Base-by-base conservation (phyloP, 2,888 invertebrate genomes). In the Drosophila lacicola region DNA sequence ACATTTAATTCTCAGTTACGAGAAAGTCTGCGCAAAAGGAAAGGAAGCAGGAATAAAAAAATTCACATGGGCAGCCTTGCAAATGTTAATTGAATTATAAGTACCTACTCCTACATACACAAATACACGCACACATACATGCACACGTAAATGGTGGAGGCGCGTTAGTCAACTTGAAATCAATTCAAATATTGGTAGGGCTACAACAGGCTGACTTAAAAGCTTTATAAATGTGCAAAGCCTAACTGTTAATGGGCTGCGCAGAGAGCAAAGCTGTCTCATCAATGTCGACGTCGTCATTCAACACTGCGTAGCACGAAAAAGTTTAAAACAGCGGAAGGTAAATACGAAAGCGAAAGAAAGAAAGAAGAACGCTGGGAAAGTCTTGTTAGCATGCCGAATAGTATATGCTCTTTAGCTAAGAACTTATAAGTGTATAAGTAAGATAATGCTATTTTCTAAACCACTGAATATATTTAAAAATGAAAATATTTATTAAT, bases 151-250 rank as follows among this genome's bases (percentile, higher is more conserved):
- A 10, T 42, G 49, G 11, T 61, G 61, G 47, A 68, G 55, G 54
- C 54, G 5, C 50, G 55, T 49, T 72, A 72, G 36, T 65, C 53
- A 57, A 34, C 42, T 33, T 9, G 17, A 17, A 54, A 29, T 53
- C 39, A 4, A 42, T 47, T 46, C 14, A 3, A 51, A n/a, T 21
- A 42, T 47, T 44, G 14, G 33, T 29, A 33, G 41, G 25, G 17
- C 36, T 29, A 58, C 55, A 68, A 69, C 75, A 68, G 74, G 71
- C 70, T 58, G 61, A 45, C 36, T 55, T 51, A 8, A 80, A 70
- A 76, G 80, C 72, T 70, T 72, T 53, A 8, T 3, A 14, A 53
- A 55, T 60, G 58, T 62, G 49, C 36, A 65, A 29, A 65, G 73
- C 70, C 72, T 49, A 47, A 63, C 51, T 56, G 68, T 65, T 74